Evolutionary conservation across 2,113 vertebrate genomes (phyloP), one percentile per base, ranked within the genome.

Genomic region (Zosterops japonicus): DNA sequence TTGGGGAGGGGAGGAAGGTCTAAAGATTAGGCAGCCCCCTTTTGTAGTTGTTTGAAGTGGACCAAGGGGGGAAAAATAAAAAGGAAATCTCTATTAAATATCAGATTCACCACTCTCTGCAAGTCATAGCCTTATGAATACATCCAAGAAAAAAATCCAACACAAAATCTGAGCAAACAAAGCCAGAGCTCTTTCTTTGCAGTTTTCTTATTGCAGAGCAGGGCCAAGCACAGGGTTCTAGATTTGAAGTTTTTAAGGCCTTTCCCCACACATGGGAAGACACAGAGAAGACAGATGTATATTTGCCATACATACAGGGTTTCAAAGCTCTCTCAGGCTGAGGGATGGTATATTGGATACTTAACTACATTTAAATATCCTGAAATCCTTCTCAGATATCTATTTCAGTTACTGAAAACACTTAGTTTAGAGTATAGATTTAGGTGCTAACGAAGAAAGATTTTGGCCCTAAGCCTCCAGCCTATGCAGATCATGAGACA

Each of bases 341-440:
- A 44, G 4, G 3, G 28, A 25, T 11, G 25, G 4, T 6, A 5
- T 23, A 39, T 1, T 16, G 10, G 5, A 39, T 6, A 52, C 16
- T 29, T 55, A 25, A 44, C 39, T 56, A 59, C 23, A 52, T n/a
- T 24, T 36, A 55, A 70, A 27, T 47, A 64, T 16, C 17, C 53
- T 28, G 1, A 76, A 67, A 44, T 39, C 12, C 19, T 23, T 83
- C 42, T 71, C 36, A 68, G 29, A 3, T 42, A 67, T 2, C 27
- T 36, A 27, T 36, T 41, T 79, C 29, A 55, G 33, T 36, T 60
- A n/a, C 16, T 52, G 5, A 21, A 78, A 74, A 74, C 29, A 27
- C 24, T 42, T 36, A 14, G 9, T 44, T 78, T 72, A 56, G 11
- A 49, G 9, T 23, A 52, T 24, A 41, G 41, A 78, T 55, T 12